Base-by-base conservation (phyloP, 2,797 vertebrate species). In the Manis pentadactyla region DNA sequence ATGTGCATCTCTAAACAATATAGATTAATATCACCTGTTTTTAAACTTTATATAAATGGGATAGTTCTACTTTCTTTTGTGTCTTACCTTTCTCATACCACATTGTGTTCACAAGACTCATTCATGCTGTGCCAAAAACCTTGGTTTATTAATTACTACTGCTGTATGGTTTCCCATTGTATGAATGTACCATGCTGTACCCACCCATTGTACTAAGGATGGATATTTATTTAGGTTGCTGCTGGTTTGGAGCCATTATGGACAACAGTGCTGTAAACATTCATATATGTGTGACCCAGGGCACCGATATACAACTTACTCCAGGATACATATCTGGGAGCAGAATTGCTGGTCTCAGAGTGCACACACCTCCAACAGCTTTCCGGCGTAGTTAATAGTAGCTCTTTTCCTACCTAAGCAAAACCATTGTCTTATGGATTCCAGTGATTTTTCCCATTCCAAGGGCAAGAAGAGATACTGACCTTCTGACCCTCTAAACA, bases 371-470 rank as follows among this genome's bases (percentile, higher is more conserved):
- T 90, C 46, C n/a, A 31, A 68, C 25, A 92, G 49, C 49, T 92
- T 92, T 85, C 46, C 49, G 77, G 0, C 81, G 49, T 53, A 27
- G 19, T 64, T 34, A 4, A 4, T 27, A 10, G 10, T 9, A 31
- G 9, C 59, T 89, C 53, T 71, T 92, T 87, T 39, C 37, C n/a
- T 78, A 27, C 34, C 25, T 87, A 29, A 96, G 64, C 11, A 25
- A 86, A 75, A 34, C 49, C 37, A 46, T 46, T 46, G 46, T 46
- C 0, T 2, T 46, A 18, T 15, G 18, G 12, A 34, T 55, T 93
- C 77, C 51, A 84, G 59, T 37, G 39, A 46, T 86, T 96, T 94
- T 96, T 94, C 37, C 27, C 21, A 53, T 82, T 87, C 34, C 13
- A 73, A 85, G 11, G 74, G 10, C 53, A 66, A 84, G 53, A 75